A percentile compares a stretch with the other conserved stretches of the same genome.
Conservation (phyloP, 1,140 invertebrate genomes). For the Mizuhopecten yessoensis region DNA sequence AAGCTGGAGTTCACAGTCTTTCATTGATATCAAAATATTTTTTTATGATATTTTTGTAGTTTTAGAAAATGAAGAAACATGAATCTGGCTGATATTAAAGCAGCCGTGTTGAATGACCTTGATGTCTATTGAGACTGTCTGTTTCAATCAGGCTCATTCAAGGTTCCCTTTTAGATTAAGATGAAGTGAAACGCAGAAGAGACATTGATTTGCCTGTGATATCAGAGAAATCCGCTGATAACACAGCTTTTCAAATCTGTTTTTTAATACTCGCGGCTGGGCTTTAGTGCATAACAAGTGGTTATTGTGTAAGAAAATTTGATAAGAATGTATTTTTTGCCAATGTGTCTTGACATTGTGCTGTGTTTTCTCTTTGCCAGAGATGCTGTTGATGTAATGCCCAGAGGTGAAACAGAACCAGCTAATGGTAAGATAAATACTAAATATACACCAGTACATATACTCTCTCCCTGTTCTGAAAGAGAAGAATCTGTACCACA, state of each 20-base stretch:
- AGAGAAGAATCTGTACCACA: too few relatives aligned
- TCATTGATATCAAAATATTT: not conserved
- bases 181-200: conserved; percentile 18
- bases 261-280: conserved; percentile 9
- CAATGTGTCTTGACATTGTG: not conserved
- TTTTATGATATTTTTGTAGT: not conserved
- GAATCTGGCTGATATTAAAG: not conserved
- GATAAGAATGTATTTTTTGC: conserved; percentile 14
- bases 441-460: too few relatives aligned
- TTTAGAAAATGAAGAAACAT: not conserved
- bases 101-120: conserved; percentile 10
- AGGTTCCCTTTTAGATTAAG: conserved; percentile 38
- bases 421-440: not conserved
- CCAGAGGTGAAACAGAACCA: not conserved
- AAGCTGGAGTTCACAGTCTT: not conserved
- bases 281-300: conserved; percentile 28
- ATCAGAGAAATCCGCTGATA: not conserved
- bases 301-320: conserved; percentile 28
- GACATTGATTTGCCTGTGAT: conserved; percentile 33
- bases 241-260: conserved; percentile 30
- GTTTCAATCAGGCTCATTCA: conserved; percentile 27
- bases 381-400: not conserved
- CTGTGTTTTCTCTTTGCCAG: not conserved
- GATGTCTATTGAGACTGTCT: conserved; percentile 26
- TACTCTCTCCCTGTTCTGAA: too few relatives aligned